These are phyloP conservation scores for Parazoanthus swiftii DNA, from an alignment of 92 coral and sea anemone species.

Conservation along the genomic window DNA sequence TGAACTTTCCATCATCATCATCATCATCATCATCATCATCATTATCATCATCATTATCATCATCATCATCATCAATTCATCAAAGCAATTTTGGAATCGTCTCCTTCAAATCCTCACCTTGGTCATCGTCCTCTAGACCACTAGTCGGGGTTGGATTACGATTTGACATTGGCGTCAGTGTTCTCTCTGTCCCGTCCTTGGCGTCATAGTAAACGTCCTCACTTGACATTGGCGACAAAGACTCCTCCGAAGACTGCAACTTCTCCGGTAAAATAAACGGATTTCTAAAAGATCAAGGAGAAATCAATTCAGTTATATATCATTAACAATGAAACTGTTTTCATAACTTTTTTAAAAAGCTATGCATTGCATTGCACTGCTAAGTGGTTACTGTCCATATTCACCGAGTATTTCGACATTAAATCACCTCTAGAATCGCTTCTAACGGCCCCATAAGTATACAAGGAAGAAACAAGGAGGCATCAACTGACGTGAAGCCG, in stretches of 20 bases:
- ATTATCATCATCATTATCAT: too few species aligned
- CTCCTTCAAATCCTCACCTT: constrained; percentile 4
- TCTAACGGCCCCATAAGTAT: too few species aligned
- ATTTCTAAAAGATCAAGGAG: background rate
- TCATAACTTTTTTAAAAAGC: background rate
- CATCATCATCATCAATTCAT: background rate
- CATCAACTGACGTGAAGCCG: too few species aligned
- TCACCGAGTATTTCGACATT: too few species aligned
- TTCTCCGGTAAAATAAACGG: constrained; percentile 46
- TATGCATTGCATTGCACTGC: too few species aligned
- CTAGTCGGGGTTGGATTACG: constrained; percentile 41
- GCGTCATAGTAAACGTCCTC: constrained; percentile 77
- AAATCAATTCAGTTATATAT: too few species aligned
- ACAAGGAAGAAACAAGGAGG: too few species aligned
- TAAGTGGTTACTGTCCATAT: too few species aligned
- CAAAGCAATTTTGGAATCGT: background rate
- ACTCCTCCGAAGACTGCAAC: constrained; percentile 70
- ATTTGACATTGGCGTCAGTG: constrained; percentile 45
- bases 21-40: too few species aligned
- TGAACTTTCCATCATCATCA: too few species aligned
- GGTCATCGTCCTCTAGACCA: constrained; percentile 20
- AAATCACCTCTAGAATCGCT: too few species aligned
- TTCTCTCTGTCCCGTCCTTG: constrained; percentile 51
- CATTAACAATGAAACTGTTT: too few species aligned
- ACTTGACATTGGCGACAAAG: constrained; percentile 78